Evolutionary conservation across 2,888 invertebrate genomes (phyloP).

Genomic region (Gymnoscelis rufifasciata): DNA sequence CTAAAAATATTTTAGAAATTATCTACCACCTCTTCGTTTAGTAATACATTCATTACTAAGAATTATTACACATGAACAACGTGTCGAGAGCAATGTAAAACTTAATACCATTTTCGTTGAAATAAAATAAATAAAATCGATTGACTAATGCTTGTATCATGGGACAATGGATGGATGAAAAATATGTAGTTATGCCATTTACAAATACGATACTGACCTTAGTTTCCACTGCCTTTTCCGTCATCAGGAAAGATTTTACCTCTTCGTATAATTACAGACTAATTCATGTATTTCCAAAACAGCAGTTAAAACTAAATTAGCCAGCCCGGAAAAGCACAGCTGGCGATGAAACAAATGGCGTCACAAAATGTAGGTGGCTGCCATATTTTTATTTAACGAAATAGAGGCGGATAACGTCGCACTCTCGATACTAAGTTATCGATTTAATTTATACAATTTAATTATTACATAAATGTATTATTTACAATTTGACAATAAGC

Average conservation of each 20-base stretch:
- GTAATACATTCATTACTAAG: no score
- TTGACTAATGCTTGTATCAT: constrained; percentile 32
- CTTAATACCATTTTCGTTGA: not conserved
- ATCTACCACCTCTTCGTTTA: no score
- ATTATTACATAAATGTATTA: no score
- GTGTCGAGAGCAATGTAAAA: no score
- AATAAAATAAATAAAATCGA: constrained; percentile 32
- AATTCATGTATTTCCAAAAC: constrained; percentile 6
- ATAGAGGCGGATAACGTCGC: no score
- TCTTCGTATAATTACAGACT: not conserved
- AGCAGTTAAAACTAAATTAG: constrained; percentile 8
- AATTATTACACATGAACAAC: no score
- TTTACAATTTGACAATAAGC: no score
- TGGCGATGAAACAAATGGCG: constrained; percentile 38
- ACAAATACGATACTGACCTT: constrained; percentile 48
- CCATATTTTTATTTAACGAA: constrained; percentile 1
- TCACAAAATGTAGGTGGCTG: constrained; percentile 12
- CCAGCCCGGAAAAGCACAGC: constrained; percentile 28
- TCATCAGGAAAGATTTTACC: constrained; percentile 40
- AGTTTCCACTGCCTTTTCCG: constrained; percentile 48
- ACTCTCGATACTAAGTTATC: no score
- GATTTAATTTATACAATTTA: no score
- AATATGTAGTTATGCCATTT: not conserved
- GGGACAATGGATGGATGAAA: constrained; percentile 63
- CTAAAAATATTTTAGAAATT: no score